phyloP scores from a whole-genome alignment of 2,113 vertebrate species.

The Stomatorhinus ivindoensis region DNA sequence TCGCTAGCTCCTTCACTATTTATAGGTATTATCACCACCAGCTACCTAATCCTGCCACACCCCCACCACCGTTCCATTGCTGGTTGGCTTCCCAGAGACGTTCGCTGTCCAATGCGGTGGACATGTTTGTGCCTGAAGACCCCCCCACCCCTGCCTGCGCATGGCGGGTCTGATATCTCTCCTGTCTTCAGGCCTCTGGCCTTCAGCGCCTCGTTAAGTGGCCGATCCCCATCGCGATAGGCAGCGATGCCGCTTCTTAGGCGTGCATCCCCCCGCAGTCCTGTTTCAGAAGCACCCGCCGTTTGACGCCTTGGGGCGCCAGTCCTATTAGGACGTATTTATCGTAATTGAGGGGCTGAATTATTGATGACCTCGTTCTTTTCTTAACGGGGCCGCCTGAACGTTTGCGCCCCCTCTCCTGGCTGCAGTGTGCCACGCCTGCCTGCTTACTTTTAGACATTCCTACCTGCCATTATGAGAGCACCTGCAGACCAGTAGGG shows the following conservation, averaged over 20 bases:
- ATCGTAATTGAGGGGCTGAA: conserved; percentile 47
- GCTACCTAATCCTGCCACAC: conserved; percentile 11
- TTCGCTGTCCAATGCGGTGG: neutral
- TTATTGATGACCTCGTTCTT: conserved; percentile 52
- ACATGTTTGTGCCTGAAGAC: neutral
- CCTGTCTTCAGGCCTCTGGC: neutral
- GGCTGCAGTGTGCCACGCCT: neutral
- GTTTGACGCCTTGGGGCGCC: neutral
- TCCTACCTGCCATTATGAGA: neutral
- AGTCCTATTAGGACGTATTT: neutral
- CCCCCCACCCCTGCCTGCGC: neutral
- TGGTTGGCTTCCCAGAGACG: neutral
- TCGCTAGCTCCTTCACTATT: conserved; percentile 21
- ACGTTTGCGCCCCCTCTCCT: neutral
- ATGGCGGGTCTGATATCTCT: neutral
- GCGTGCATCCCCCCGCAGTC: neutral
- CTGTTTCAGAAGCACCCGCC: neutral
- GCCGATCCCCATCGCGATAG: neutral
- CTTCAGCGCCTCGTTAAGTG: neutral
- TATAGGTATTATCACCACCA: neutral
- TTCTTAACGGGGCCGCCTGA: conserved; percentile 31
- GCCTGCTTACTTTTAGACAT: neutral
- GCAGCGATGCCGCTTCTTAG: neutral
- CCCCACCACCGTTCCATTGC: conserved; percentile 13
- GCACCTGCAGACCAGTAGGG: neutral